These are phyloP conservation scores for Ceyx margarethae DNA, from an alignment of 2,113 vertebrate species.

Conservation along the genomic window DNA sequence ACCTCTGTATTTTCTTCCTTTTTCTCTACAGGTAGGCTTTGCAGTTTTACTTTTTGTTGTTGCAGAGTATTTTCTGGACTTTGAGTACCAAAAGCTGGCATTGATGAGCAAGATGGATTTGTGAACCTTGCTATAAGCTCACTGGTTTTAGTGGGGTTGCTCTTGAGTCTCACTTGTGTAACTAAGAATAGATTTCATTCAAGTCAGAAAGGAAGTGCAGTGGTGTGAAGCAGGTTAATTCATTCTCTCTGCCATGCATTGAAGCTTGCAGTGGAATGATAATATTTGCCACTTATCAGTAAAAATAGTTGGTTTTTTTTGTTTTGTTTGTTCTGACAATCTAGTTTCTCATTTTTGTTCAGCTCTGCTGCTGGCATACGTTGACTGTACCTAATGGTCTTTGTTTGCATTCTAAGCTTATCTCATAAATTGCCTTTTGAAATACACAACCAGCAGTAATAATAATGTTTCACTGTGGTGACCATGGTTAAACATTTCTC, in stretches of 20 bases:
- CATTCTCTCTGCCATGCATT: background rate
- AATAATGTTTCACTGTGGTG: conserved; percentile 11
- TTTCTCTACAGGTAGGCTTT: background rate
- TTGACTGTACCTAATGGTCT: conserved; percentile 23
- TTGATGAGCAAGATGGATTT: background rate
- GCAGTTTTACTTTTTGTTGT: background rate
- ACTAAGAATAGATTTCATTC: conserved; percentile 30
- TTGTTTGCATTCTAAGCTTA: conserved; percentile 44
- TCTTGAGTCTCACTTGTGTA: conserved; percentile 21
- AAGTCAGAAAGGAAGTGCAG: conserved; percentile 53
- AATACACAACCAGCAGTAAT: background rate
- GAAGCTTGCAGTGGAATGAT: conserved; percentile 19
- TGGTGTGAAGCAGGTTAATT: conserved; percentile 50
- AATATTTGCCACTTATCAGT: conserved; percentile 48
- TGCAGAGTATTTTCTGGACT: background rate
- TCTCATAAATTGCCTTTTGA: conserved; percentile 48
- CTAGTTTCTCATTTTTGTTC: conserved; percentile 17
- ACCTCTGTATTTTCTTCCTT: background rate
- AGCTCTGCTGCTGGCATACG: background rate
- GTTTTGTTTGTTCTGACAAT: background rate
- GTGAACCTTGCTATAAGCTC: background rate
- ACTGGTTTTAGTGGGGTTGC: background rate
- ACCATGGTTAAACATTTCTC: conserved; percentile 31
- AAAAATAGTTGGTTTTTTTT: background rate
- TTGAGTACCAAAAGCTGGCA: background rate